These are phyloP conservation scores for Parascotia fuliginaria DNA, from an alignment of 2,888 invertebrate species.

Conservation along the genomic window DNA sequence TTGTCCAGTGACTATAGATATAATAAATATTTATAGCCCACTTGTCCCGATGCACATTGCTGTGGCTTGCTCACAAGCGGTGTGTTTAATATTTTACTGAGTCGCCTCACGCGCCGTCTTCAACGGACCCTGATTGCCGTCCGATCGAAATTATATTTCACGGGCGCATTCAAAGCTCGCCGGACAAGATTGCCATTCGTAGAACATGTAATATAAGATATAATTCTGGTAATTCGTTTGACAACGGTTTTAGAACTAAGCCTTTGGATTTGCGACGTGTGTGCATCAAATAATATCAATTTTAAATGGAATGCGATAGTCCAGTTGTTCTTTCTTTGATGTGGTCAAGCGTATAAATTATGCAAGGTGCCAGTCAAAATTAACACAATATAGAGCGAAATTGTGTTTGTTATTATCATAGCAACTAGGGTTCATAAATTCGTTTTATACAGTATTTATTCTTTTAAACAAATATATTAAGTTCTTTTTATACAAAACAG, in stretches of 20 bases:
- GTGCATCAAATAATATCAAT: constrained; percentile 6
- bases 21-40: constrained; percentile 51
- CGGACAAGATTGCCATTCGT: constrained; percentile 76
- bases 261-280: not conserved
- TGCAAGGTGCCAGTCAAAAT: not conserved
- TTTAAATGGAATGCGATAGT: constrained; percentile 2
- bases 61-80: constrained; percentile 51
- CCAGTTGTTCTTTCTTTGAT: constrained; percentile 1
- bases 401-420: not conserved
- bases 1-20: constrained; percentile 40
- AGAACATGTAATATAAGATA: constrained; percentile 34
- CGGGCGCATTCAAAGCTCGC: constrained; percentile 80
- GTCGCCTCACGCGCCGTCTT: constrained; percentile 83
- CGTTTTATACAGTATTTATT: not conserved
- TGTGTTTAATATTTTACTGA: constrained; percentile 79
- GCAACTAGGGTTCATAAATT: not conserved
- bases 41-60: constrained; percentile 51
- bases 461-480: not conserved
- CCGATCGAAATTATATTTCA: constrained; percentile 85
- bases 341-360: constrained; percentile 4
- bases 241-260: constrained; percentile 29
- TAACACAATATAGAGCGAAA: not conserved
- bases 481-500: not conserved
- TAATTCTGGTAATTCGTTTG: constrained; percentile 28
- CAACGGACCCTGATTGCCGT: constrained; percentile 85